Evolutionary conservation across 2,888 invertebrate genomes (phyloP).

Genomic region (Piscicola geometra): DNA sequence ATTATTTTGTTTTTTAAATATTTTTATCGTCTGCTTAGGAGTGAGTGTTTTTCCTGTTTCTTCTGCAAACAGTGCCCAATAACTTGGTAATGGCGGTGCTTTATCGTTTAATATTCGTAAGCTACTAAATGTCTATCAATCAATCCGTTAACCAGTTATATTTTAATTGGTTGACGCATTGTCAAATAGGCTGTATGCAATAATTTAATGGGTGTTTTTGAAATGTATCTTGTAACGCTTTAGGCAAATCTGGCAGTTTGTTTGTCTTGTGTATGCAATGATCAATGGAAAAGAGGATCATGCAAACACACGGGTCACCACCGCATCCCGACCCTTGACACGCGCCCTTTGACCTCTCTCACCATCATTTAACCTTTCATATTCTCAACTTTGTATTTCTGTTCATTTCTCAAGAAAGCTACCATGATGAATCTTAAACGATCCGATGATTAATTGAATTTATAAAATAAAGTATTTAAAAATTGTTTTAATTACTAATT

Average conservation of each 20-base stretch:
- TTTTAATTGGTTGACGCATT: too few relatives aligned
- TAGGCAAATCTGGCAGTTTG: background rate
- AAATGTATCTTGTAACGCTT: background rate
- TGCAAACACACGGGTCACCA: slow-evolving; percentile 7
- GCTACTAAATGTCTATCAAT: too few relatives aligned
- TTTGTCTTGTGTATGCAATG: slow-evolving; percentile 16
- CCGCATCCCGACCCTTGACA: slow-evolving; percentile 3
- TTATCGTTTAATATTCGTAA: too few relatives aligned
- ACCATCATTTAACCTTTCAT: background rate
- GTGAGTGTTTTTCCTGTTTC: background rate
- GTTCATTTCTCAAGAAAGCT: background rate
- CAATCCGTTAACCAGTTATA: too few relatives aligned
- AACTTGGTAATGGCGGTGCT: too few relatives aligned
- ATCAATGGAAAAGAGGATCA: slow-evolving; percentile 11
- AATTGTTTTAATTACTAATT: too few relatives aligned
- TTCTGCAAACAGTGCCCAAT: slow-evolving; percentile 9
- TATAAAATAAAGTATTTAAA: background rate
- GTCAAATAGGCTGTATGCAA: too few relatives aligned
- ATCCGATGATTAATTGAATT: background rate
- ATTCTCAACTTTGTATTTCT: background rate
- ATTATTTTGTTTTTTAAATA: too few relatives aligned
- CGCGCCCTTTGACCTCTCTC: background rate
- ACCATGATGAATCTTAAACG: background rate
- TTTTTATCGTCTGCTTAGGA: too few relatives aligned
- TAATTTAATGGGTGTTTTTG: background rate